Evolutionary conservation across 2,888 invertebrate genomes (phyloP).

Genomic region (Ornithoptera priamus): DNA sequence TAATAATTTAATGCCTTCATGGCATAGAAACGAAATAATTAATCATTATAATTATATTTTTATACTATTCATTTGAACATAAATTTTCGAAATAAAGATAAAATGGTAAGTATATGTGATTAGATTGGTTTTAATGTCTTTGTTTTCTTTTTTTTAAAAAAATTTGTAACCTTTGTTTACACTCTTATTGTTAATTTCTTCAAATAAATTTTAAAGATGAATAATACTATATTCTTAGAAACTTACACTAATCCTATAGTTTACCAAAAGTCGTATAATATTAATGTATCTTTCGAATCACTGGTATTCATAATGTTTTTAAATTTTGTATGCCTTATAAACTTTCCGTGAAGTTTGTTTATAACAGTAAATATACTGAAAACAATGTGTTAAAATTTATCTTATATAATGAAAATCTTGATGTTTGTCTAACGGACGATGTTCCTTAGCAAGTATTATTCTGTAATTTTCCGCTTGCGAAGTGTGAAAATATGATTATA

Average conservation of each 20-base stretch:
- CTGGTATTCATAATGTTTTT: slow-evolving; percentile 81
- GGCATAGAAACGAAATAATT: too few species aligned
- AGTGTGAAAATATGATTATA: slow-evolving; percentile 81
- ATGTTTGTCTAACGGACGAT: slow-evolving; percentile 49
- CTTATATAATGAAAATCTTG: slow-evolving; percentile 50
- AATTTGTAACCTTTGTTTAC: background rate
- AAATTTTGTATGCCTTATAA: slow-evolving; percentile 77
- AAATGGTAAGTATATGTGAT: too few species aligned
- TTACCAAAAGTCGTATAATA: slow-evolving; percentile 38
- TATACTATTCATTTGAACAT: too few species aligned
- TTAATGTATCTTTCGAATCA: slow-evolving; percentile 79
- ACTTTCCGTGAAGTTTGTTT: slow-evolving; percentile 67
- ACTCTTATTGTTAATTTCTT: background rate
- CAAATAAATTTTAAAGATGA: slow-evolving; percentile 19
- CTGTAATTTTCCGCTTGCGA: slow-evolving; percentile 83
- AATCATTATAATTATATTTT: too few species aligned
- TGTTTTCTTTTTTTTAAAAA: too few species aligned
- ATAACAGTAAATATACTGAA: slow-evolving; percentile 40
- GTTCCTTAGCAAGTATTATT: slow-evolving; percentile 72
- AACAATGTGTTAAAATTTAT: slow-evolving; percentile 40
- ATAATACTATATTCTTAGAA: slow-evolving; percentile 55
- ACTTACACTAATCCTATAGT: slow-evolving; percentile 43
- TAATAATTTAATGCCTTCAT: too few species aligned
- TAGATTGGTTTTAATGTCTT: too few species aligned
- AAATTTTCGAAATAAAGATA: too few species aligned